phyloP scores from a whole-genome alignment of 2,888 invertebrate species.

The Drosophila meridionalis region DNA sequence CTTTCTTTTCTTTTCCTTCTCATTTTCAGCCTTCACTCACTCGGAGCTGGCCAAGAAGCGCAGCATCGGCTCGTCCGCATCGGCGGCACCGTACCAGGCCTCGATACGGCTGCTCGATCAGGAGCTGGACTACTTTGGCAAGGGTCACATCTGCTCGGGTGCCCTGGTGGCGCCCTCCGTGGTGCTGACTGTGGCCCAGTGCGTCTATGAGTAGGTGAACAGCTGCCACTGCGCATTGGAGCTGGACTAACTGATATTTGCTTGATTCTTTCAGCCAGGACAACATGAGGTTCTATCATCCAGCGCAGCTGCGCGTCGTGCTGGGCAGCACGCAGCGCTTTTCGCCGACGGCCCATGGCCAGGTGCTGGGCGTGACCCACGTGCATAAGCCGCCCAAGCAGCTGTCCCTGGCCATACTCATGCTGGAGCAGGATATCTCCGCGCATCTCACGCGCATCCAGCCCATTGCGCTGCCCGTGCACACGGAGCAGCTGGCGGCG shows the following conservation, averaged over 20 bases:
- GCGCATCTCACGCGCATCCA: constrained; percentile 59
- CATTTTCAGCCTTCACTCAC: constrained; percentile 55
- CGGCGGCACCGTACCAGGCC: constrained; percentile 71
- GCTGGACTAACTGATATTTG: not conserved
- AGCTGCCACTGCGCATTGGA: not conserved
- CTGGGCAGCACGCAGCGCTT: constrained; percentile 75
- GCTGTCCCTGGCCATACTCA: constrained; percentile 75
- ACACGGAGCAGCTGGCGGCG: not conserved
- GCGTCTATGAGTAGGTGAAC: constrained; percentile 76
- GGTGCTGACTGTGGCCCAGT: constrained; percentile 80
- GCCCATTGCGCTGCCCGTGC: constrained; percentile 62
- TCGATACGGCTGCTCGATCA: constrained; percentile 77
- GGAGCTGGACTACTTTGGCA: constrained; percentile 74
- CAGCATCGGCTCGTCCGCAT: constrained; percentile 27
- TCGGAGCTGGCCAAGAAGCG: constrained; percentile 53
- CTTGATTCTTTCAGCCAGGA: constrained; percentile 29
- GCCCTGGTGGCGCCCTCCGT: constrained; percentile 79
- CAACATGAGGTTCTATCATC: constrained; percentile 69
- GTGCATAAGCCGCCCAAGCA: constrained; percentile 67
- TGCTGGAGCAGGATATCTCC: constrained; percentile 79
- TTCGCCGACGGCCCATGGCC: constrained; percentile 53
- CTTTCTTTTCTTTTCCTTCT: too few species aligned
- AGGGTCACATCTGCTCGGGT: constrained; percentile 83
- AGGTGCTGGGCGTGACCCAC: constrained; percentile 76
- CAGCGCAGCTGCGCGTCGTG: constrained; percentile 78